These are phyloP conservation scores for Zoanthus sociatus DNA, from an alignment of 92 coral and sea anemone genomes.

Conservation along the genomic window DNA sequence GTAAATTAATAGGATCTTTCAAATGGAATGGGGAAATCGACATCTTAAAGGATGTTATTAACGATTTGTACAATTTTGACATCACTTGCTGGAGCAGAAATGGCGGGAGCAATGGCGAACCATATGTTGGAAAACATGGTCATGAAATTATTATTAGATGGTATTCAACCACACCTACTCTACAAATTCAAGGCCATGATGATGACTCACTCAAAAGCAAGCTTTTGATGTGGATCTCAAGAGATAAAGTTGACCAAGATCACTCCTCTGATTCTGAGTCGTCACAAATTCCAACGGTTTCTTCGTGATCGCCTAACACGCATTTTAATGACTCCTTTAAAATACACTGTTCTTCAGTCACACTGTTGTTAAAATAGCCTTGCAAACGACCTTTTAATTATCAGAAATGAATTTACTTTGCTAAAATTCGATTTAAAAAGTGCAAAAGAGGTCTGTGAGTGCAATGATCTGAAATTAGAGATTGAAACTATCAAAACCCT, in stretches of 20 bases:
- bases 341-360: slow-evolving; percentile 6
- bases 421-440: slow-evolving; percentile 9
- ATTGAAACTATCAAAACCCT: not conserved
- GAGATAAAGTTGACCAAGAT: not conserved
- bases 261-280: not conserved
- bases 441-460: not conserved
- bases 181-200: slow-evolving; percentile 20
- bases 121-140: slow-evolving; percentile 30
- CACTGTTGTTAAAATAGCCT: slow-evolving; percentile 4
- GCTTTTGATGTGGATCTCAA: slow-evolving; percentile 19
- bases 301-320: slow-evolving; percentile 16
- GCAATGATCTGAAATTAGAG: not conserved
- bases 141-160: slow-evolving; percentile 16
- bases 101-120: slow-evolving; percentile 33
- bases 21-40: slow-evolving; percentile 14
- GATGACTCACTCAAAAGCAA: slow-evolving; percentile 14
- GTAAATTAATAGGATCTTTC: not conserved
- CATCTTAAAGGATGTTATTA: slow-evolving; percentile 2
- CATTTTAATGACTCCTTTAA: slow-evolving; percentile 4
- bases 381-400: not conserved
- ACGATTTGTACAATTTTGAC: not conserved
- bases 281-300: slow-evolving; percentile 21
- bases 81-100: not conserved
- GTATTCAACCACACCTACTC: slow-evolving; percentile 25
- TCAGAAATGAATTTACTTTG: not conserved